Evolutionary conservation across 1,140 invertebrate species (phyloP).

Genomic region (Caerostris extrusa): DNA sequence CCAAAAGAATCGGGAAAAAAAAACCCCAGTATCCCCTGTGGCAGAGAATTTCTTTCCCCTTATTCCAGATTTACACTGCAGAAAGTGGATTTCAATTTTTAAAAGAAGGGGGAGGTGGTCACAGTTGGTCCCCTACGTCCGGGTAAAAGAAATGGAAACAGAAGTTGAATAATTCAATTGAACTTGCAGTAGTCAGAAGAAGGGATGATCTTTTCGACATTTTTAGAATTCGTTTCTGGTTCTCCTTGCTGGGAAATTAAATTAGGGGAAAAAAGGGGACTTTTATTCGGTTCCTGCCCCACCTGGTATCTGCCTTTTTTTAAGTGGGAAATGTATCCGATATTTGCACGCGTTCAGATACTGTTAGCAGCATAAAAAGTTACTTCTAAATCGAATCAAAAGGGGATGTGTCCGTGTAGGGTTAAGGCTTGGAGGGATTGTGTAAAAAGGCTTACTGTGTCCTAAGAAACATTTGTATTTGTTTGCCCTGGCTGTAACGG

Average conservation of each 20-base stretch:
- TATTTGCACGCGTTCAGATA: slow-evolving; percentile 1
- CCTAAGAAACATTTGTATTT: neutral
- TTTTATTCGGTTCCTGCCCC: neutral
- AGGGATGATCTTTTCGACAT: slow-evolving; percentile 1
- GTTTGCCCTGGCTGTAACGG: neutral
- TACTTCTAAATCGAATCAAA: neutral
- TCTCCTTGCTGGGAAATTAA: neutral
- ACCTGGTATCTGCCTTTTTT: neutral
- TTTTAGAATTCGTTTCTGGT: neutral
- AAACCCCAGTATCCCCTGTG: neutral
- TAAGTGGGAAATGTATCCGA: neutral
- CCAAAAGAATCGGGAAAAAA: neutral
- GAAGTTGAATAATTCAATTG: slow-evolving; percentile 4
- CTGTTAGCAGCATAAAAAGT: neutral
- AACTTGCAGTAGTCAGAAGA: neutral
- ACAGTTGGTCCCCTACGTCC: neutral
- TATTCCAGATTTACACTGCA: neutral
- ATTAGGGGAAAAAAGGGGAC: neutral
- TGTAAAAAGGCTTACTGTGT: neutral
- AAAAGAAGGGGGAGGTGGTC: neutral
- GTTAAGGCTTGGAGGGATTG: too few relatives aligned
- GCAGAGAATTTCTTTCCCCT: neutral
- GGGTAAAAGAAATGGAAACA: neutral
- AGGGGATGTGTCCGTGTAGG: neutral
- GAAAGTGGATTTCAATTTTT: neutral